phyloP scores from a whole-genome alignment of 2,888 invertebrate genomes.

The Ophonus ardosiacus region DNA sequence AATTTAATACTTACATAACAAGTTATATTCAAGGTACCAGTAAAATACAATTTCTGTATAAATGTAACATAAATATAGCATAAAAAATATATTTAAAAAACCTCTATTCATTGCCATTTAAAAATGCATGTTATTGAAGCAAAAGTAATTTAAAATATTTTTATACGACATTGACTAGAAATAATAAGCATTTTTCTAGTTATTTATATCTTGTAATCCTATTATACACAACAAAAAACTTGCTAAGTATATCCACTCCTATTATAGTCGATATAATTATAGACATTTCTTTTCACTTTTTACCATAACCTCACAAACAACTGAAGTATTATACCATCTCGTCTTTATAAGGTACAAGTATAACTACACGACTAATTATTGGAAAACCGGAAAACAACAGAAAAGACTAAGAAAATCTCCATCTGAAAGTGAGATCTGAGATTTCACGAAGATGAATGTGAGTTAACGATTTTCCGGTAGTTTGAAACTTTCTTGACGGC shows the following conservation, averaged over 20 bases:
- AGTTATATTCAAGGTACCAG: neutral
- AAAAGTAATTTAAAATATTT: neutral
- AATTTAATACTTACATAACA: too few relatives aligned
- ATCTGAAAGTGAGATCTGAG: constrained; percentile 31
- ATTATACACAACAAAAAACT: neutral
- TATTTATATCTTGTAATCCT: neutral
- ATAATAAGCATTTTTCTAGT: neutral
- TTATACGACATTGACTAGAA: neutral
- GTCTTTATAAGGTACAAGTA: neutral
- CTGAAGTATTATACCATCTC: constrained; percentile 11
- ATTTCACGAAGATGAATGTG: constrained; percentile 10
- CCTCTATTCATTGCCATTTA: neutral
- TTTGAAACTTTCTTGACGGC: constrained; percentile 27
- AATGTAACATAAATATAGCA: neutral
- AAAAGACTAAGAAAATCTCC: neutral
- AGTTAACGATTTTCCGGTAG: constrained; percentile 38
- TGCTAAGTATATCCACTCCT: neutral
- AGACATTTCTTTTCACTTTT: constrained; percentile 28
- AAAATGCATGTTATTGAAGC: neutral
- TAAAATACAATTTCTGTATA: neutral
- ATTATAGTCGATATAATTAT: constrained; percentile 3
- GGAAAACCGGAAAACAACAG: constrained; percentile 19
- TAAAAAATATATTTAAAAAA: neutral
- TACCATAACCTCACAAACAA: constrained; percentile 16
- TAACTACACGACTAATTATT: neutral